Base-by-base conservation (phyloP, 2,888 invertebrate species). In the Dichetophora obliterata region DNA sequence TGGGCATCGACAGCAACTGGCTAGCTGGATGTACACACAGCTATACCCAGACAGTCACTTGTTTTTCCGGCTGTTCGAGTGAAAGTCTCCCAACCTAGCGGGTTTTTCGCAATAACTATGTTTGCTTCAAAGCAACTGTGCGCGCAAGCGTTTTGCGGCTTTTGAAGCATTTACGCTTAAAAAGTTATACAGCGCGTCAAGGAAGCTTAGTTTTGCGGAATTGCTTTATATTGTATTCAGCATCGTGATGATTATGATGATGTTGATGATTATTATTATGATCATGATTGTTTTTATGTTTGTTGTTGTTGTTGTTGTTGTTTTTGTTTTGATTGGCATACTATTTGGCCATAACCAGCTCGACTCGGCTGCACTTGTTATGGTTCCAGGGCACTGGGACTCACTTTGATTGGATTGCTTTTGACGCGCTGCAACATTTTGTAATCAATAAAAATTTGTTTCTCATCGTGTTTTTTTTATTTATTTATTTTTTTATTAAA, bases 21-120 rank as follows among this genome's bases (percentile, higher is more conserved):
- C 52, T 22, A 19, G 54, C 14, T 48, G 54, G 19, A 22, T 66
- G 43, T 19, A 50, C 68, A 68, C 11, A 63, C 63, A 63, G 34
- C 34, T 31, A 63, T 5, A 27, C 5, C 5, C 22, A 27, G 50
- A 24, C 50, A 11, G 68, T 19, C 22, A 48, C 24, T 61, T 61
- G 61, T 61, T 22, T 5, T 24, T 61, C 24, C 16, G 37, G 37
- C 37, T 37, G 66, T 69, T 24, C 75, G 77, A 80, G 81, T 81
- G 81, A 81, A 81, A 81, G 81, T 81, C 78, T 43, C 77, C n/a
- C n/a, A n/a, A 34, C 59, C 37, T 24, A 27, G 61, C 34, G 65
- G 34, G n/a, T 24, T 19, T 19, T 24, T n/a, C 54, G 54, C 19
- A n/a, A 22, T 22, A n/a, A n/a, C n/a, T 19, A 22, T 11, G 5